Percentiles rank a stretch among this genome's conserved stretches.
Conservation (phyloP, 2,888 invertebrate genomes). For the Cephus rjabovi region DNA sequence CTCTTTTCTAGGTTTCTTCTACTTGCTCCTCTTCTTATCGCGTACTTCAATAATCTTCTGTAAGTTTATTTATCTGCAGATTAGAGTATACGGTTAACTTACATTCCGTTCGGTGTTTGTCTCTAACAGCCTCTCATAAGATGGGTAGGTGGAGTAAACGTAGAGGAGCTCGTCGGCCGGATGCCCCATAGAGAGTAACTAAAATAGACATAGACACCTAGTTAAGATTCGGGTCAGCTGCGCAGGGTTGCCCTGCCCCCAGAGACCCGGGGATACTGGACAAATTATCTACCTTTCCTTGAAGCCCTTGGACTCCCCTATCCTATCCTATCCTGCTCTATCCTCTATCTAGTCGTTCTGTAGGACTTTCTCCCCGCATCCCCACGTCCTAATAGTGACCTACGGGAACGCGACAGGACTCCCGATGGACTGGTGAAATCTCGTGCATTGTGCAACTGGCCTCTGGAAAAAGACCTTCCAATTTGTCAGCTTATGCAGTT, state of each 20-base stretch:
- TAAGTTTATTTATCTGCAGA: neutral
- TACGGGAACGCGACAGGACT: conserved; percentile 51
- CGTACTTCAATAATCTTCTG: neutral
- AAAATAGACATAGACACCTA: conserved; percentile 38
- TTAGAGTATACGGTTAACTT: neutral
- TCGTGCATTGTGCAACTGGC: conserved; percentile 49
- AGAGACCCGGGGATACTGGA: conserved; percentile 40
- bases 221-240: conserved; percentile 62
- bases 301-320: conserved; percentile 23
- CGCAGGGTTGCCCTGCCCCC: conserved; percentile 37
- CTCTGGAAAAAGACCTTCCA: conserved; percentile 35
- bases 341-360: conserved; percentile 38
- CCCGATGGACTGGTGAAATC: conserved; percentile 53
- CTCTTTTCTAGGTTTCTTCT: neutral
- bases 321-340: conserved; percentile 32
- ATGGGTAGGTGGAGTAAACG: neutral
- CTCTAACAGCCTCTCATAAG: neutral
- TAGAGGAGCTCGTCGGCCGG: neutral
- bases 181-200: conserved; percentile 1
- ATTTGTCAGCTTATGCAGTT: conserved; percentile 39
- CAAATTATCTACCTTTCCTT: conserved; percentile 54
- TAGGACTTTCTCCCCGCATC: conserved; percentile 26
- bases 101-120: neutral
- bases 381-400: conserved; percentile 51
- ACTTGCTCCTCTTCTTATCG: neutral